Base-by-base conservation (phyloP, 2,797 vertebrate species). In the Pangasius krempfi region DNA sequence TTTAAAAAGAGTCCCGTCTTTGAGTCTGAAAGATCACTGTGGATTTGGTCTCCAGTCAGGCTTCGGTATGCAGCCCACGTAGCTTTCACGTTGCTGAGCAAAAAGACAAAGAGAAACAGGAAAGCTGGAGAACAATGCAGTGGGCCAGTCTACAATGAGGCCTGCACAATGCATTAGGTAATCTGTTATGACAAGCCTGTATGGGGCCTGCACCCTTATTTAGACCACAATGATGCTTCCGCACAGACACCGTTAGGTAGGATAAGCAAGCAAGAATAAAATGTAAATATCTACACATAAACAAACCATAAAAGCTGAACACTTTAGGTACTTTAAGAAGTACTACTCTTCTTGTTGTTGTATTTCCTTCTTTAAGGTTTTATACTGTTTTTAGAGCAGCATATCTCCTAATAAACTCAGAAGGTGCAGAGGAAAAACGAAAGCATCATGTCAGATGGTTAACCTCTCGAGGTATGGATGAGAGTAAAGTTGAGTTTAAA, bases 101-200 rank as follows among this genome's bases (percentile, higher is more conserved):
- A 66, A 73, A 68, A 92, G 90, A 88, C 86, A 86, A 85, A 84
- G 82, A 89, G 58, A 86, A 91, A 90, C 88, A 88, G 87, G 95
- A 96, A 95, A 93, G 93, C 92, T 91, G 91, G 75, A 93, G 94
- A 94, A 96, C 94, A 96, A 96, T 94, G 90, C 83, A 73, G 62
- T 93, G 89, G 47, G 33, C 40, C 90, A 91, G 93, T 30, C 91
- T 91, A 94, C 91, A 89, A 93, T 91, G 87, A 85, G 90, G 88
- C 84, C 93, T 93, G 92, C 91, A 92, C 92, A 93, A 95, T 92
- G 93, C 93, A 94, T 96, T 93, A 94, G 94, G 93, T 95, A 94
- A 95, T 95, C 92, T 93, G 93, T 95, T 96, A 95, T 95, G 94
- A 96, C 94, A 95, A 94, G 92, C 88, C 93, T 93, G 93, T 94